Conservation (phyloP, 1,140 invertebrate species). For the Armadillidium nasatum region DNA sequence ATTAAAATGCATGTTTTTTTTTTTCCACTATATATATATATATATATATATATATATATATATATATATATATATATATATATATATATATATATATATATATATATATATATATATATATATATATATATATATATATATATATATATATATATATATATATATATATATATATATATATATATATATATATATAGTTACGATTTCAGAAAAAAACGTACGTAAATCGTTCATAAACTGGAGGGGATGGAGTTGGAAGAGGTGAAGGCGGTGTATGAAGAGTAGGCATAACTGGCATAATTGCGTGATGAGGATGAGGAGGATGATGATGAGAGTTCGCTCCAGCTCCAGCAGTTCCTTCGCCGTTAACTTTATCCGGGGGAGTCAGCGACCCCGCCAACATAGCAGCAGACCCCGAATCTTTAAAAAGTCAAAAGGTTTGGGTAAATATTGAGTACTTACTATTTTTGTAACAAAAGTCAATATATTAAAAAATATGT, state of each 20-base stretch:
- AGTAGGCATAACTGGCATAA: slow-evolving; percentile 48
- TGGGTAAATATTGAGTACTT: too few species aligned
- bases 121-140: too few species aligned
- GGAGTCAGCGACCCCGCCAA: slow-evolving; percentile 51
- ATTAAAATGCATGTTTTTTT: too few species aligned
- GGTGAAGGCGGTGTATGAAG: slow-evolving; percentile 71
- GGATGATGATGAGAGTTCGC: slow-evolving; percentile 34
- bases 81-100: too few species aligned
- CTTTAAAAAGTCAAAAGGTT: slow-evolving; percentile 13
- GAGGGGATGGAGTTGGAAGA: slow-evolving; percentile 57
- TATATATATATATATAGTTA: too few species aligned
- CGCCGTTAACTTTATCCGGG: slow-evolving; percentile 55
- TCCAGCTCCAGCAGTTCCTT: slow-evolving; percentile 36
- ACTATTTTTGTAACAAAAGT: background rate
- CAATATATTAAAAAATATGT: background rate
- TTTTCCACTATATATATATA: too few species aligned
- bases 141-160: too few species aligned
- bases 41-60: too few species aligned
- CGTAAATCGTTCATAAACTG: slow-evolving; percentile 53
- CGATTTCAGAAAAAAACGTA: slow-evolving; percentile 27
- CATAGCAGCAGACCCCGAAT: slow-evolving; percentile 44
- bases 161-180: too few species aligned
- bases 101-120: too few species aligned
- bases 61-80: too few species aligned
- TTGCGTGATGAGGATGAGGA: slow-evolving; percentile 45